These are phyloP conservation scores for Aldabrachelys gigantea DNA, from an alignment of 2,113 vertebrate genomes.

Conservation along the genomic window DNA sequence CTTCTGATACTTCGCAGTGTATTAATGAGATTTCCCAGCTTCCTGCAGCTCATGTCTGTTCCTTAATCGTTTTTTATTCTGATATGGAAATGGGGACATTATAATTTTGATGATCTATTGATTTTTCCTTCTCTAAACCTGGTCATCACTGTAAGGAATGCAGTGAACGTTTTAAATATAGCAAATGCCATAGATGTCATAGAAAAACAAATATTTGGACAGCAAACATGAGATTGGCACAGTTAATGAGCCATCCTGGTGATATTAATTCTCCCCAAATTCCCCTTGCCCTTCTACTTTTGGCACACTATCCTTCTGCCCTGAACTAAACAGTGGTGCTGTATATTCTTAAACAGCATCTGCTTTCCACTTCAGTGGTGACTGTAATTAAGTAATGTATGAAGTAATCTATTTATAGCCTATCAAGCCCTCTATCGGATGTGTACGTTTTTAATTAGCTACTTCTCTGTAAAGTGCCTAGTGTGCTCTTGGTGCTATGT, in stretches of 20 bases:
- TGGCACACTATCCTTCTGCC: background rate
- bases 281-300: background rate
- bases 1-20: rapidly evolving
- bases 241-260: background rate
- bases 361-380: background rate
- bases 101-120: background rate
- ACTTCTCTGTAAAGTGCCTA: background rate
- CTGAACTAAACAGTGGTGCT: constrained; percentile 1
- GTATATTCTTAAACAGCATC: background rate
- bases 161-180: background rate
- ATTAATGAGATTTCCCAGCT: background rate
- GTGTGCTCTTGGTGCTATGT: background rate
- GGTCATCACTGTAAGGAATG: background rate
- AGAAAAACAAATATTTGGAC: background rate
- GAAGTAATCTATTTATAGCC: constrained; percentile 10
- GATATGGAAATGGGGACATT: background rate
- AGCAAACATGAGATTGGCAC: background rate
- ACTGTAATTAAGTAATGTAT: background rate
- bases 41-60: background rate
- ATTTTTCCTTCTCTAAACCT: background rate
- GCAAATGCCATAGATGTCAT: background rate
- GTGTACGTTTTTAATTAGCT: background rate
- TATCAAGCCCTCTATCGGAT: background rate
- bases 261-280: background rate
- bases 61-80: background rate